Evolutionary conservation across 2,113 vertebrate species (phyloP), one percentile per base, ranked within the genome.

Genomic region (Cyphotilapia sp.): DNA sequence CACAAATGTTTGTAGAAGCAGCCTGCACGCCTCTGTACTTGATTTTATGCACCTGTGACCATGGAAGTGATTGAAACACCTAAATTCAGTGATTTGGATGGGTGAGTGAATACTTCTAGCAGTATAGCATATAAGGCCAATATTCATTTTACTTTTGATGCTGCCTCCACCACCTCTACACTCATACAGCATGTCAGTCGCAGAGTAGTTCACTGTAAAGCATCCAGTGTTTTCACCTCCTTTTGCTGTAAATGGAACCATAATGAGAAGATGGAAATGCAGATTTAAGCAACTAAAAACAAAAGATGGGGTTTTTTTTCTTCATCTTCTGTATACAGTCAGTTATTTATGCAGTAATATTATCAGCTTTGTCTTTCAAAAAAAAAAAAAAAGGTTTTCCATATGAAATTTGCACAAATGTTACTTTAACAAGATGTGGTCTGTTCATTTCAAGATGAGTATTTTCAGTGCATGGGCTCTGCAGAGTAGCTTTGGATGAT

Each of bases 171-270:
- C 42, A 4, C 12, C 27, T 51, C 2, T 47, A 78, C 74, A 31
- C 9, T 76, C 42, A 49, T 49, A 45, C 5, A 40, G 5, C 8
- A 71, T 42, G n/a, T 71, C 66, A 71, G n/a, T 22, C 12, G 0
- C 66, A 71, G 29, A 17, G 33, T 6, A 69, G 35, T 2, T 63
- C 59, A 19, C 59, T 63, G 31, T 66, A 69, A 69, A 40, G n/a
- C 2, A 1, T 45, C 40, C 4, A 4, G 0, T 47, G 40, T 45
- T 74, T 74, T 74, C 2, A 29, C 38, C 1, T 45, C 5, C n/a
- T 24, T 71, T 45, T 71, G 8, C n/a, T 71, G 8, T 45, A 42
- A 71, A 71, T 42, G 35, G n/a, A 24, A 71, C 12, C 12, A 16
- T 24, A 24, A 9, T 45, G n/a, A 74, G 40, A 47, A 47, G 40